Base-by-base conservation (phyloP, 2,888 invertebrate genomes). In the Mamestra brassicae region DNA sequence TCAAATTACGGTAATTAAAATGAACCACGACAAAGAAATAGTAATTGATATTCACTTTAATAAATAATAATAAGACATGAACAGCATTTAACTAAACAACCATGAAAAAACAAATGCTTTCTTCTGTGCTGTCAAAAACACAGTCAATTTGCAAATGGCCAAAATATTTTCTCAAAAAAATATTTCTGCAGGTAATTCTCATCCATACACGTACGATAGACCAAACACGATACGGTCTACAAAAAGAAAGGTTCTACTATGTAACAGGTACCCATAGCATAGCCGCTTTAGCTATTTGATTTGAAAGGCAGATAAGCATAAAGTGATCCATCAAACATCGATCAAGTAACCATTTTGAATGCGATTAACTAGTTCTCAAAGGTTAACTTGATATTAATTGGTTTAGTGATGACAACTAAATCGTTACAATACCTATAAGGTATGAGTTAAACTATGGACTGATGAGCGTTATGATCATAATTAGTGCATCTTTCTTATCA, bases 251-350 rank as follows among this genome's bases (percentile, higher is more conserved):
- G 26, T 45, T 15, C 17, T 38, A 47, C 11, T 0, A 45, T 38
- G 17, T 69, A 38, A 52, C 52, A 68, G 36, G 52, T 54, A 72
- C 15, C 0, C 13, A 60, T 6, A 77, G 38, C n/a, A 55, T 15
- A n/a, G 6, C 26, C 54, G 52, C 17, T 54, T 54, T 34, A 75
- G 42, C 50, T 58, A 76, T 81, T 76, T 45, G 79, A 76, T 80
- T 66, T 60, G 36, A 55, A 76, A 50, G n/a, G 36, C 15, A 26
- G 77, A 80, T 80, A 79, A 47, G 54, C 42, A 8, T 36, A 54
- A 67, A 63, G 76, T 62, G n/a, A 81, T 81, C 66, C 47, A 80
- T 80, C 82, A 80, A 76, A 76, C 42, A 64, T 80, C 70, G 63
- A 70, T 70, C 54, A 81, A 50, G 54, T 26, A 69, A 52, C 54